A percentile compares a stretch with the other conserved stretches of the same genome.
Conservation (phyloP, 2,113 vertebrate genomes). For the Polypterus bichir region DNA sequence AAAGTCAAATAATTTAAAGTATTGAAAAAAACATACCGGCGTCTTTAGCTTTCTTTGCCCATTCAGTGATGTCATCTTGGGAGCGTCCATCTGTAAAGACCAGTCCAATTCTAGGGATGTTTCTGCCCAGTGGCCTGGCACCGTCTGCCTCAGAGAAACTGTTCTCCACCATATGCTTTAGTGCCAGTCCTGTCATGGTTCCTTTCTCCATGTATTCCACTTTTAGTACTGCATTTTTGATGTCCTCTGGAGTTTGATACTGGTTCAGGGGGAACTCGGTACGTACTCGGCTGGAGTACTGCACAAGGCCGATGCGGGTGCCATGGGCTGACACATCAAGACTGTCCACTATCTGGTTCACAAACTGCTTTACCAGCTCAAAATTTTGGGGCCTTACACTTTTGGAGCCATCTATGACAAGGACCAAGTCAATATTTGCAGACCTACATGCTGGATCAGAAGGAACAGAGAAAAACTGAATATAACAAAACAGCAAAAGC, state of each 20-base stretch:
- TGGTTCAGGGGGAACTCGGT: conserved; percentile 85
- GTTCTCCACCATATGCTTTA: conserved; percentile 90
- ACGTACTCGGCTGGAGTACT: conserved; percentile 87
- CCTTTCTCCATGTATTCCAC: conserved; percentile 97
- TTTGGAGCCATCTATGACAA: conserved; percentile 89
- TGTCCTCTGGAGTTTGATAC: conserved; percentile 64
- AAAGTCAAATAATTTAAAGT: neutral
- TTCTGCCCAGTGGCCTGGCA: conserved; percentile 49
- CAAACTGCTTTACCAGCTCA: conserved; percentile 91
- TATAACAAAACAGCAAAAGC: neutral
- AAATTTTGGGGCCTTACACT: conserved; percentile 92
- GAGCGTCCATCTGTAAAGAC: conserved; percentile 94
- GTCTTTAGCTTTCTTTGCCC: conserved; percentile 79
- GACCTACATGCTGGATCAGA: conserved; percentile 61
- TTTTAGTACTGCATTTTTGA: conserved; percentile 80
- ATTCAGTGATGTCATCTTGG: conserved; percentile 87
- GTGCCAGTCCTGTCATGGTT: conserved; percentile 87
- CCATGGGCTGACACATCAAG: conserved; percentile 77
- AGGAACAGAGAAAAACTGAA: neutral
- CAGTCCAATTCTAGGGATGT: conserved; percentile 72
- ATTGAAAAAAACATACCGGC: conserved; percentile 48
- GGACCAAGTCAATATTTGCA: conserved; percentile 76
- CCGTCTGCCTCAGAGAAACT: conserved; percentile 81
- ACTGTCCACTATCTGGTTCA: conserved; percentile 86
- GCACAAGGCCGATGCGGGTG: conserved; percentile 80